These are phyloP conservation scores for Sporophila hypoxantha DNA, from an alignment of 2,113 vertebrate species.

Conservation along the genomic window DNA sequence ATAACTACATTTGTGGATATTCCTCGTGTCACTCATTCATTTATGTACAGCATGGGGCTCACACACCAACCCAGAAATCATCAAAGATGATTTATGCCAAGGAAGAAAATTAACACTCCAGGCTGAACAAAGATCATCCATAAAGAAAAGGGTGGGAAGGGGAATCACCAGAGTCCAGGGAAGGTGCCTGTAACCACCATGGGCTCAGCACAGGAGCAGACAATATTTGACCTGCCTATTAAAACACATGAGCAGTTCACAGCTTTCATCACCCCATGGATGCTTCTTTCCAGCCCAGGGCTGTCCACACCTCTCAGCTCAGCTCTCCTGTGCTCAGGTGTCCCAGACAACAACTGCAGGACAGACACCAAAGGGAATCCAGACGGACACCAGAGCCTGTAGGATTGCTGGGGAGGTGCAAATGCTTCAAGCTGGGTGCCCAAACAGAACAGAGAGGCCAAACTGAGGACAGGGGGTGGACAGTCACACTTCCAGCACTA, in stretches of 20 bases:
- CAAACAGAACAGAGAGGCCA: neutral
- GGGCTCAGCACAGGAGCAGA: neutral
- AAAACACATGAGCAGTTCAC: neutral
- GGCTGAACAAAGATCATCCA: neutral
- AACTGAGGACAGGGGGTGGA: neutral
- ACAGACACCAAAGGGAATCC: neutral
- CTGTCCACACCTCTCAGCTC: neutral
- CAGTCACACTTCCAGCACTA: neutral
- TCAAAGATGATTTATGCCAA: constrained; percentile 19
- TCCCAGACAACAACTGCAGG: neutral
- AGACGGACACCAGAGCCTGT: neutral
- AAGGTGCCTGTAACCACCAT: neutral
- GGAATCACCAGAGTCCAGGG: neutral
- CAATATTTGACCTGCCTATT: neutral
- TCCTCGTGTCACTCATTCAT: constrained; percentile 71
- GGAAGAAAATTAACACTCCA: constrained; percentile 14
- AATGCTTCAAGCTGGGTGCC: neutral
- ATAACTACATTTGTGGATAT: constrained; percentile 75
- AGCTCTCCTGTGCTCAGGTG: neutral
- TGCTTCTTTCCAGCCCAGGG: neutral
- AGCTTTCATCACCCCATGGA: neutral
- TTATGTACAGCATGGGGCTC: constrained; percentile 78
- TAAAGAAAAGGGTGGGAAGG: neutral
- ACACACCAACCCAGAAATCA: constrained; percentile 57
- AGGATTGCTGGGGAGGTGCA: neutral